Conservation (phyloP, 1,140 invertebrate genomes). For the Harpegnathos saltator region DNA sequence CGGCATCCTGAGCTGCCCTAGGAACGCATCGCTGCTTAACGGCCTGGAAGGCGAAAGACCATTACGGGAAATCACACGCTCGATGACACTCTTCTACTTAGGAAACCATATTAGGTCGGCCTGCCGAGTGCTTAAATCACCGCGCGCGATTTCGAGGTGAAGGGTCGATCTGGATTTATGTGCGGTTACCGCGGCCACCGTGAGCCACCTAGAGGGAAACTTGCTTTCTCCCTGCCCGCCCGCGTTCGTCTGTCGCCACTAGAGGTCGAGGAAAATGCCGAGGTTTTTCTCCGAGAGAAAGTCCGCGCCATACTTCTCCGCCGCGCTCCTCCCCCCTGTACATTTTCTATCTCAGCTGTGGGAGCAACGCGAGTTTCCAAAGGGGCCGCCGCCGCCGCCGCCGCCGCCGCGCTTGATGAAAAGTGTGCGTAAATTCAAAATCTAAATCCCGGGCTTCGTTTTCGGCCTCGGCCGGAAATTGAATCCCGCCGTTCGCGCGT, state of each 20-base stretch:
- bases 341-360: no score
- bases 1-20: conserved; percentile 21
- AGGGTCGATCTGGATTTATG: conserved; percentile 73
- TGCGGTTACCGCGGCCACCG: conserved; percentile 53
- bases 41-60: conserved; percentile 76
- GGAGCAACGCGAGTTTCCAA: no score
- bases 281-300: conserved; percentile 31
- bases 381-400: no score
- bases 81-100: conserved; percentile 78
- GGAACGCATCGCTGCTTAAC: conserved; percentile 66
- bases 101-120: conserved; percentile 76
- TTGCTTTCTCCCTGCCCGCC: conserved; percentile 48
- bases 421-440: no score
- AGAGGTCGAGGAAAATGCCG: background rate
- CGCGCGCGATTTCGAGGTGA: conserved; percentile 66
- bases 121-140: conserved; percentile 69
- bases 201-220: conserved; percentile 19
- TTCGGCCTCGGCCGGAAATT: conserved; percentile 24
- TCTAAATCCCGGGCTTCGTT: background rate
- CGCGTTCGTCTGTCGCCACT: conserved; percentile 15
- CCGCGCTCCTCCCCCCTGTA: no score
- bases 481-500: conserved; percentile 65
- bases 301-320: background rate
- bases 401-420: no score
- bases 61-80: conserved; percentile 77